Evolutionary conservation across 2,888 invertebrate genomes (phyloP).

Genomic region (Lepidonotus clava): DNA sequence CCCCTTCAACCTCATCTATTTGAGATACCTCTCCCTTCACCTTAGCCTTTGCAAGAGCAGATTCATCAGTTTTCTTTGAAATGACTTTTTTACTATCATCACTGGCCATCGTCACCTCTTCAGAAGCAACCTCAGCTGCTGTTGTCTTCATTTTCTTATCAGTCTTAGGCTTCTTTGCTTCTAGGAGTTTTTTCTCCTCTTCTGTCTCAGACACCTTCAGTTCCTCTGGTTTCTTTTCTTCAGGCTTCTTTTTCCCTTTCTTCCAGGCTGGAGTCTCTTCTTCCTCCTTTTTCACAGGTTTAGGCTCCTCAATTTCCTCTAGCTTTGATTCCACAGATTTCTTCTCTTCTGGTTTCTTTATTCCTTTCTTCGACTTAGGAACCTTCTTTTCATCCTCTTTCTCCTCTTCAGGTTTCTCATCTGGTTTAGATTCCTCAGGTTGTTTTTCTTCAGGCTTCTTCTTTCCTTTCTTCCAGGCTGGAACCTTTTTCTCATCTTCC

Average conservation of each 20-base stretch:
- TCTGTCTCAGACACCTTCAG: neutral
- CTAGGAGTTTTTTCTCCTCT: neutral
- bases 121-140: neutral
- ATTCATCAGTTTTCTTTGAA: neutral
- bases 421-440: neutral
- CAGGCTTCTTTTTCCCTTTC: neutral
- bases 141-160: neutral
- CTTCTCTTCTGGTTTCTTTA: neutral
- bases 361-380: constrained; percentile 3
- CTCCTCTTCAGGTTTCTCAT: neutral
- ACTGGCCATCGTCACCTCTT: neutral
- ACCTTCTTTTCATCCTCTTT: neutral
- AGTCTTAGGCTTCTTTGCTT: neutral
- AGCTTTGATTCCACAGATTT: constrained; percentile 6
- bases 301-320: neutral
- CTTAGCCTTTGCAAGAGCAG: neutral
- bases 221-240: neutral
- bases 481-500: neutral
- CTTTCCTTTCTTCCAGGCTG: neutral
- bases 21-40: constrained; percentile 29
- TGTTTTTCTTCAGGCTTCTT: neutral
- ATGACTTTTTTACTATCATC: neutral
- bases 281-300: neutral
- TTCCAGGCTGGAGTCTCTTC: neutral
- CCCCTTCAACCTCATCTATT: neutral